Evolutionary conservation across 1,140 invertebrate species (phyloP), one percentile per base, ranked within the genome.

Genomic region (Anastrepha obliqua): DNA sequence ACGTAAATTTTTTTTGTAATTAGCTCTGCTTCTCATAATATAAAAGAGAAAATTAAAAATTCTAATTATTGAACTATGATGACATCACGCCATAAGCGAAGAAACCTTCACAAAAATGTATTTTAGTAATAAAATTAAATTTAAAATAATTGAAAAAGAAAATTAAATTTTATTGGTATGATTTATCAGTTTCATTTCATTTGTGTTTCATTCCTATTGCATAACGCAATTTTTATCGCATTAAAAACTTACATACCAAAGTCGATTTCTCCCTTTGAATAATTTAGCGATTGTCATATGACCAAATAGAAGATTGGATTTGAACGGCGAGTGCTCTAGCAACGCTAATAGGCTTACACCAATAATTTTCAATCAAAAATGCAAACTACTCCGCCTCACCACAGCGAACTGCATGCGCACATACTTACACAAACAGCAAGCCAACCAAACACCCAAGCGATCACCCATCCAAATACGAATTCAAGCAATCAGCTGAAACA

Each of bases 361-460:
- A 81, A 81, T 81, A 81, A 81, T 42, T 81, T 55, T 81, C 74
- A 81, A 81, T 81, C 74, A 81, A 81, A 81, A 81, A 81, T 81
- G 74, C 74, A 81, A 81, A 81, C 74, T 81, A 81, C 74, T 42
- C 44, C 9, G 42, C n/a, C 6, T 8, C 74, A 51, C 47, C 74
- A 51, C 74, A 13, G 60, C 60, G n/a, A 62, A 62, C 5, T 17
- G 60, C 60, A 62, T 15, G n/a, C n/a, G 60, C 60, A 17, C 51
- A 55, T 55, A 55, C 51, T 11, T 55, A 55, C 51, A 6, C 51
- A 11, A 13, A 8, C 47, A 42, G 7, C 9, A 2, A 42, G n/a
- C 70, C 15, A 17, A 51, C 0, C 8, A 15, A 55, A 0, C 74
- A 81, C 74, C n/a, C 74, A 81, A 55, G 17, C n/a, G 1, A 81